These are phyloP conservation scores for Eonycteris spelaea DNA, from an alignment of 2,113 vertebrate genomes.

Conservation along the genomic window DNA sequence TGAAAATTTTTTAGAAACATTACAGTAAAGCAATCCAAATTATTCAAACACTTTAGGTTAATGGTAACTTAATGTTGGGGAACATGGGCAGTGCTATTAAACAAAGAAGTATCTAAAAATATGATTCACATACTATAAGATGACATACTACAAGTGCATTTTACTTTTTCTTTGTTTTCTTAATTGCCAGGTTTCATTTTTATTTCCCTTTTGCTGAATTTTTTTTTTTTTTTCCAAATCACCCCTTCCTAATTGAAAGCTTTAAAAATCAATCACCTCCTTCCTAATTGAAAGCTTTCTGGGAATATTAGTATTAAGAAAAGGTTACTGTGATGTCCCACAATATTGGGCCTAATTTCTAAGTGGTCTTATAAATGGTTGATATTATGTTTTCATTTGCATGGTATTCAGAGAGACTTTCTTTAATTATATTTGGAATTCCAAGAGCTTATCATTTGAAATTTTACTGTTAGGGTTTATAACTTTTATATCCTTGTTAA, in stretches of 20 bases:
- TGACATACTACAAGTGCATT: neutral
- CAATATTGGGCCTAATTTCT: neutral
- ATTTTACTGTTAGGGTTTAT: neutral
- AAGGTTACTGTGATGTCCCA: neutral
- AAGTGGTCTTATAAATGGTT: neutral
- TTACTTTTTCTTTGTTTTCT: neutral
- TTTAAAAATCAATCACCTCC: neutral
- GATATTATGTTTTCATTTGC: neutral
- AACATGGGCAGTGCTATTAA: neutral
- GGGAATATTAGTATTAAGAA: neutral
- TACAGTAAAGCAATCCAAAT: neutral
- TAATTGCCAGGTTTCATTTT: neutral
- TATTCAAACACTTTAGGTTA: neutral
- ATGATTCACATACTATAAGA: neutral
- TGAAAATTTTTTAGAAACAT: neutral
- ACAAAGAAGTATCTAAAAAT: neutral
- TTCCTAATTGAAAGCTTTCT: neutral
- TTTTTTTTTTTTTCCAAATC: too few species aligned
- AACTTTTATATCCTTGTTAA: neutral
- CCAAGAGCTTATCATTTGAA: neutral
- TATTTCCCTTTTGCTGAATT: too few species aligned
- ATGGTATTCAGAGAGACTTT: neutral
- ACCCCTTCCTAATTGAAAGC: too few species aligned
- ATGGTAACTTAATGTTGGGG: neutral
- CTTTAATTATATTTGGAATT: neutral